Conservation (phyloP, 1,140 invertebrate species). For the Drosophila triauraria region DNA sequence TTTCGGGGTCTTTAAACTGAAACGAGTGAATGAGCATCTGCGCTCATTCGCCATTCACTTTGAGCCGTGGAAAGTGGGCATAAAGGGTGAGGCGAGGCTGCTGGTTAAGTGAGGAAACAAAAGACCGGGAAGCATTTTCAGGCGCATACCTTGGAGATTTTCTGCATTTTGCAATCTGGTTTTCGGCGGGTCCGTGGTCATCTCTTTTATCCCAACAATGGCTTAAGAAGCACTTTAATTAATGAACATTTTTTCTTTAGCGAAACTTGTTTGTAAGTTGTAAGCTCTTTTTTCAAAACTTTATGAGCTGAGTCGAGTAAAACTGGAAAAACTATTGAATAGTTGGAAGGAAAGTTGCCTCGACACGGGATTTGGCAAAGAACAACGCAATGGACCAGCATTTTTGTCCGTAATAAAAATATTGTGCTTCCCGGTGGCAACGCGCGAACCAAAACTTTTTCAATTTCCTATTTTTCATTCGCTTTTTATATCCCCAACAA, state of each 20-base stretch:
- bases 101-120: constrained; percentile 23
- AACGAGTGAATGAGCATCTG: constrained; percentile 13
- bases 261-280: constrained; percentile 19
- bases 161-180: constrained; percentile 21
- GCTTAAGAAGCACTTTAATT: constrained; percentile 42
- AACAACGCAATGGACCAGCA: constrained; percentile 4
- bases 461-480: constrained; percentile 34
- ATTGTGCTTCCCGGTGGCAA: constrained; percentile 20
- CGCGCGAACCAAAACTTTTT: constrained; percentile 25
- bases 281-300: constrained; percentile 18
- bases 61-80: constrained; percentile 5
- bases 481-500: background rate
- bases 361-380: background rate
- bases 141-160: constrained; percentile 28
- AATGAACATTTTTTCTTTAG: constrained; percentile 32
- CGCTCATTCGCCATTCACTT: constrained; percentile 36
- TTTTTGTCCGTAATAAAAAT: constrained; percentile 35
- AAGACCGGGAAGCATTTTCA: constrained; percentile 22
- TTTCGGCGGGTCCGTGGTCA: constrained; percentile 19
- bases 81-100: background rate
- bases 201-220: constrained; percentile 14
- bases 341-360: constrained; percentile 14
- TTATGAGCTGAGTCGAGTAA: constrained; percentile 17
- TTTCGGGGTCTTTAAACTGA: constrained; percentile 44
- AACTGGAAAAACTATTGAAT: constrained; percentile 31